Conservation (phyloP, 2,797 vertebrate species). For the Dallia pectoralis region DNA sequence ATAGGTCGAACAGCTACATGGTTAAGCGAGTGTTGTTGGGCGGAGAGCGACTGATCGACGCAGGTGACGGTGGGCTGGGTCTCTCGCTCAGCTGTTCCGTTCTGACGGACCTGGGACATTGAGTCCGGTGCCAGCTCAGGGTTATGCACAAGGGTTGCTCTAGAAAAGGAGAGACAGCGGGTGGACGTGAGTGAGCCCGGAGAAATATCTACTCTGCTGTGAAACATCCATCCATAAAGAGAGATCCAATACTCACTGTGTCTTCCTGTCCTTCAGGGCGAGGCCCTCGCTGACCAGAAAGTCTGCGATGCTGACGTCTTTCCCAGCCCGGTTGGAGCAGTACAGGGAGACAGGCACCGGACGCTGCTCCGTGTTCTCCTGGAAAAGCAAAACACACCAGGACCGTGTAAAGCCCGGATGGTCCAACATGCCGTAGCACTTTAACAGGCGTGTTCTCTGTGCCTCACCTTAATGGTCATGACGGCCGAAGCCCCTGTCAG, state of each 20-base stretch:
- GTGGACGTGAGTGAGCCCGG: not conserved
- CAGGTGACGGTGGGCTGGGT: not conserved
- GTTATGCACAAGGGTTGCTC: constrained; percentile 23
- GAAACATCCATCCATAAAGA: not conserved
- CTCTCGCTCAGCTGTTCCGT: not conserved
- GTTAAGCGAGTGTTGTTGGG: too few relatives aligned
- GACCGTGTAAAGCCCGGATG: not conserved
- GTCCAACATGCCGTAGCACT: not conserved
- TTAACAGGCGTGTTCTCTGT: not conserved
- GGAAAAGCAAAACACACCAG: not conserved
- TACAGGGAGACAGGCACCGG: constrained; percentile 80
- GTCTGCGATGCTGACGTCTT: constrained; percentile 79
- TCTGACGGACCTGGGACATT: not conserved
- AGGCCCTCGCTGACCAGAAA: constrained; percentile 85
- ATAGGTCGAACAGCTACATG: constrained; percentile 25
- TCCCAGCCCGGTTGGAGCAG: constrained; percentile 73
- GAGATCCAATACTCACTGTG: constrained; percentile 37
- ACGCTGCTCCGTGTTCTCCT: constrained; percentile 72
- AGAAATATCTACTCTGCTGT: not conserved
- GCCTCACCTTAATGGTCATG: constrained; percentile 79
- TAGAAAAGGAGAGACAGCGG: constrained; percentile 14
- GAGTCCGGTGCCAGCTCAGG: constrained; percentile 12
- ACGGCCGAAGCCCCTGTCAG: constrained; percentile 76
- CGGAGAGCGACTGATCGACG: not conserved
- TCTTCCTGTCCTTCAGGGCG: constrained; percentile 82